A percentile compares a stretch with the other conserved stretches of the same genome.
phyloP scores from a whole-genome alignment of 2,888 invertebrate genomes.

The Beris morrisii region DNA sequence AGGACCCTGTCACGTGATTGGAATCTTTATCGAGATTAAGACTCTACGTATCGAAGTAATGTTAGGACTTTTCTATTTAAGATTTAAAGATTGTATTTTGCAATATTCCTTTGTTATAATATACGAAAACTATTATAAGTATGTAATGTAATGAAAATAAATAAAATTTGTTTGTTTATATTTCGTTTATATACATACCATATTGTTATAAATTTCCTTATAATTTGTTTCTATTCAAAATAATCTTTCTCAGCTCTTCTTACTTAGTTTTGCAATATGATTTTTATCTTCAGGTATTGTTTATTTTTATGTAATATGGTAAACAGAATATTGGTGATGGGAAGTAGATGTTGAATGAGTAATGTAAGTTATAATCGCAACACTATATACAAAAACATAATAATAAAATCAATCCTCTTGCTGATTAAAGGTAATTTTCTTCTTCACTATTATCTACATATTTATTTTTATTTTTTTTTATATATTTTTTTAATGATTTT shows the following conservation, averaged over 20 bases:
- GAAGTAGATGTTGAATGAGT: conserved; percentile 25
- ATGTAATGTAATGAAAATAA: not conserved
- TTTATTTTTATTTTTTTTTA: conserved; percentile 11
- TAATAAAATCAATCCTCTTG: conserved; percentile 2
- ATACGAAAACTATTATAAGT: not conserved
- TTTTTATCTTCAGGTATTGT: not conserved
- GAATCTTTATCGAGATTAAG: too few species aligned
- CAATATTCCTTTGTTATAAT: too few species aligned
- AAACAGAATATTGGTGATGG: conserved; percentile 32
- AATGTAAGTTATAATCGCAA: conserved; percentile 1
- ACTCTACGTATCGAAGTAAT: too few species aligned
- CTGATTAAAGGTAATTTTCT: conserved; percentile 29
- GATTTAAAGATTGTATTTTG: too few species aligned
- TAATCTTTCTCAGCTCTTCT: not conserved
- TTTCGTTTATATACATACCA: conserved; percentile 1
- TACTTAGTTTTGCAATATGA: conserved; percentile 16
- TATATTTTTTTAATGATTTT: conserved; percentile 11
- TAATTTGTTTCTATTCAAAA: not conserved
- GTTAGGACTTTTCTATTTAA: too few species aligned
- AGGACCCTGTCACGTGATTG: too few species aligned
- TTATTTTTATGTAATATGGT: not conserved
- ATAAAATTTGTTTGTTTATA: not conserved
- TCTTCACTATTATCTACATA: too few species aligned
- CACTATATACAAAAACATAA: not conserved
- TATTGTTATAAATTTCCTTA: not conserved